Conservation (phyloP, 1,140 invertebrate species). For the Cyclargus thomasi region DNA sequence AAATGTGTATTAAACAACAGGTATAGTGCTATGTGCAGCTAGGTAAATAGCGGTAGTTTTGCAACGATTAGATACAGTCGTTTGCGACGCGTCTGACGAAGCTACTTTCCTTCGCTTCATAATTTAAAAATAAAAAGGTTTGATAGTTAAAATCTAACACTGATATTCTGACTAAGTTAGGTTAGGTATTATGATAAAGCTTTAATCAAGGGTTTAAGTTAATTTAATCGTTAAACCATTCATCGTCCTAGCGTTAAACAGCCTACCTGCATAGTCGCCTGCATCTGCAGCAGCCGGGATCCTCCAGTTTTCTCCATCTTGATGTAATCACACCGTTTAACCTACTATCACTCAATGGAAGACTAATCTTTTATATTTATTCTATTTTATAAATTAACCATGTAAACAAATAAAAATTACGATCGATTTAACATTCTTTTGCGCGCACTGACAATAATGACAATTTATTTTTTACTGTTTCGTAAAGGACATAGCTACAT, state of each 20-base stretch:
- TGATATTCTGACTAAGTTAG: no score
- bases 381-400: slow-evolving; percentile 16
- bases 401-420: slow-evolving; percentile 32
- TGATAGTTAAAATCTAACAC: no score
- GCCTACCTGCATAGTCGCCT: slow-evolving; percentile 38
- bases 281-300: slow-evolving; percentile 76
- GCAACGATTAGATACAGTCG: background rate
- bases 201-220: no score
- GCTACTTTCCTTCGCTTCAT: background rate
- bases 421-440: slow-evolving; percentile 40
- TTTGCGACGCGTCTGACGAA: background rate
- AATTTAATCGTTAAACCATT: no score
- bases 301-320: slow-evolving; percentile 60
- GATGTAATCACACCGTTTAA: slow-evolving; percentile 17
- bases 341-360: slow-evolving; percentile 33
- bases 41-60: background rate
- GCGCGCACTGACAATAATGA: slow-evolving; percentile 40
- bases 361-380: slow-evolving; percentile 18
- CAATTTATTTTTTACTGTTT: slow-evolving; percentile 27
- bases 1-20: background rate
- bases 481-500: background rate
- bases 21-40: background rate
- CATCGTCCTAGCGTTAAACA: no score
- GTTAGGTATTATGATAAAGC: no score
- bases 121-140: no score